Percentiles rank a stretch among this genome's conserved stretches.
Conservation (phyloP, 2,113 vertebrate species). For the Cebus imitator region DNA sequence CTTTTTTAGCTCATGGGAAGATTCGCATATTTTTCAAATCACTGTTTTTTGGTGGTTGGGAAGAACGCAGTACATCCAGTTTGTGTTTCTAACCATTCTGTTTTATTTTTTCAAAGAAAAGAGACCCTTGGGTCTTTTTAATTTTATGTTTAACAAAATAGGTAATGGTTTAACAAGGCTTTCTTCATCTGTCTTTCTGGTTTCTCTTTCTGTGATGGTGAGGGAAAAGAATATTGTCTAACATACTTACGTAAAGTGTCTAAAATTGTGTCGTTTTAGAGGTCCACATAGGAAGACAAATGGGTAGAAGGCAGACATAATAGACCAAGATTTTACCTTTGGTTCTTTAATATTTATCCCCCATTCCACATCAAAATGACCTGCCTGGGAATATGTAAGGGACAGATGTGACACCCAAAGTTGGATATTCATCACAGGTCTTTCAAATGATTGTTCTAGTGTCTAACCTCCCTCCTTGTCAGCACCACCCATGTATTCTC, state of each 20-base stretch:
- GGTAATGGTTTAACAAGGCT: background rate
- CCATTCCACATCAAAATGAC: background rate
- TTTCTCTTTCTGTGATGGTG: background rate
- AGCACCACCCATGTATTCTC: background rate
- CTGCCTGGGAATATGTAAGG: background rate
- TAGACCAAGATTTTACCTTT: background rate
- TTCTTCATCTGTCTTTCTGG: background rate
- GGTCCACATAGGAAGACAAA: background rate
- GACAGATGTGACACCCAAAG: background rate
- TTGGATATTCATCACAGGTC: background rate
- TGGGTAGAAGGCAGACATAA: background rate
- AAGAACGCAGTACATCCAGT: background rate
- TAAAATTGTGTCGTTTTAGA: background rate
- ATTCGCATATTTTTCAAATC: background rate
- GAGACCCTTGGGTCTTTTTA: constrained; percentile 4
- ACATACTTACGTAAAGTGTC: background rate
- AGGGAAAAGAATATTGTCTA: background rate
- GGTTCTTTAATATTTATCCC: background rate
- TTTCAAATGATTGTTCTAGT: background rate
- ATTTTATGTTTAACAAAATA: constrained; percentile 45
- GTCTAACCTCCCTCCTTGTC: background rate
- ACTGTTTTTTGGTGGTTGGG: background rate
- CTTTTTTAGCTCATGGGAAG: background rate
- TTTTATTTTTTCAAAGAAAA: background rate
- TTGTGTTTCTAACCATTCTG: constrained; percentile 28